Base-by-base conservation (phyloP, 2,113 vertebrate species). In the Neopipo cinnamomea region DNA sequence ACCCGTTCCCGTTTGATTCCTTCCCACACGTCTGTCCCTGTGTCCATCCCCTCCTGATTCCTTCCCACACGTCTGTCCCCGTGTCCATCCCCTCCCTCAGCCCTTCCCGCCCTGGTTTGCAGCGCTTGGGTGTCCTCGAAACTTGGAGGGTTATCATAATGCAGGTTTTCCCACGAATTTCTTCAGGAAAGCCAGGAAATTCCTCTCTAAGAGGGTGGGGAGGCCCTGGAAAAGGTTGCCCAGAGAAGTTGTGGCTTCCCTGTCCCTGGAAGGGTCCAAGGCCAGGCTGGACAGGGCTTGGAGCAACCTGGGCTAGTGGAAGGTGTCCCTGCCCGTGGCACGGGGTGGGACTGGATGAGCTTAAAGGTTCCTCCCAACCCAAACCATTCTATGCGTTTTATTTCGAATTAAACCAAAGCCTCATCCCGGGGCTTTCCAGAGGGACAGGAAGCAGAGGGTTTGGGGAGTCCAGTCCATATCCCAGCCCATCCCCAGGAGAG, bases 61-160 rank as follows among this genome's bases (percentile, higher is more conserved):
- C n/a, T 20, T 35, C 80, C 56, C 67, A 28, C 30, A 5, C 12
- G 20, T 35, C 42, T 5, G 24, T 20, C 70, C 6, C 0, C 5
- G 28, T 5, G 12, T 35, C 74, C 2, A 3, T 23, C 62, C 30
- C 14, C 24, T 39, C 55, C 5, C 41, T 49, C 81, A 21, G 12
- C 17, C 46, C 8, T 13, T 14, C 20, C 2, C 2, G 0, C 16
- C 44, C 63, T 5, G 24, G 7, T 37, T 35, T 18, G 9, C 16
- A 7, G 61, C n/a, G 2, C 42, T 49, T 5, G 7, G 25, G 33
- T 15, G 1, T 4, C 52, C 20, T 56, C 8, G 14, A 37, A 74
- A 55, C 15, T 28, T 4, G 20, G 8, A 8, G 23, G 0, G 20
- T 59, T 47, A n/a, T 17, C 1, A 0, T 2, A 15, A 1, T 0